phyloP scores from a whole-genome alignment of 2,888 invertebrate genomes.

The Cylindroiulus punctatus region DNA sequence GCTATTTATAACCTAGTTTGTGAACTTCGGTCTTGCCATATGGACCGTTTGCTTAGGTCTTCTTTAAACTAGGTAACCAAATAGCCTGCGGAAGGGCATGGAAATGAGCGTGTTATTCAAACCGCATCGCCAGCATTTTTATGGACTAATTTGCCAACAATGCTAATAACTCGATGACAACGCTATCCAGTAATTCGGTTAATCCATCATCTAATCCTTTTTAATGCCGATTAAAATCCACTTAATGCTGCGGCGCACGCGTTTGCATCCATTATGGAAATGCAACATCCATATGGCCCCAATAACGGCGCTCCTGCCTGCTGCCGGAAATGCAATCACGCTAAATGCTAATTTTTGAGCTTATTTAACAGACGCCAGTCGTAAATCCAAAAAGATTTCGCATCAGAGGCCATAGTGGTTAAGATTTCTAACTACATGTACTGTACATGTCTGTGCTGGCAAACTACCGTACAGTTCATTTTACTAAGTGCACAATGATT shows the following conservation, averaged over 20 bases:
- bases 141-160: constrained; percentile 34
- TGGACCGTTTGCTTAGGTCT: not conserved
- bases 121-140: constrained; percentile 38
- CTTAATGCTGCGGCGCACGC: not conserved
- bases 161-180: constrained; percentile 38
- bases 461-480: too few species aligned
- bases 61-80: constrained; percentile 3
- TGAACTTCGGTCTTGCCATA: too few species aligned
- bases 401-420: not conserved
- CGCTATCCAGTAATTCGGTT: constrained; percentile 34
- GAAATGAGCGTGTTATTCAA: constrained; percentile 34
- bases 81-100: constrained; percentile 33
- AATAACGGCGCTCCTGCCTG: not conserved
- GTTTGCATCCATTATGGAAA: constrained; percentile 2
- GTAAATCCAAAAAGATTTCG: not conserved
- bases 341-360: constrained; percentile 7
- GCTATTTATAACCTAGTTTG: too few species aligned
- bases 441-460: too few species aligned
- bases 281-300: constrained; percentile 11
- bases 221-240: constrained; percentile 42
- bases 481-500: too few species aligned
- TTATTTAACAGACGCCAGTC: not conserved
- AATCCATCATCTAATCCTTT: constrained; percentile 42
- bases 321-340: not conserved
- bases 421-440: too few species aligned